Base-by-base conservation (phyloP, 2,797 vertebrate species). In the Aeoliscus strigatus region DNA sequence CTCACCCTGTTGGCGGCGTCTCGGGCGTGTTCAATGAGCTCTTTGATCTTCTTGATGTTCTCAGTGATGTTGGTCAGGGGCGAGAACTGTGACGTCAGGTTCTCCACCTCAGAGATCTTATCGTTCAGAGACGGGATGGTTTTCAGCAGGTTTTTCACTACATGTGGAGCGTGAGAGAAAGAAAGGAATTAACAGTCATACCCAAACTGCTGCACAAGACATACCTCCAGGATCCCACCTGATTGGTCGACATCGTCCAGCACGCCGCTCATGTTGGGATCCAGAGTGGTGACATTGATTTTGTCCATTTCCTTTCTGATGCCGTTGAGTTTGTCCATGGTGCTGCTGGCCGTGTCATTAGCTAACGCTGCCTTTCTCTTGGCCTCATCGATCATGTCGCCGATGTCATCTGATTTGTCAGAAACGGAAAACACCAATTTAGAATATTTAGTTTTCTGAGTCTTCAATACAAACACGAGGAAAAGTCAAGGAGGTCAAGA, bases 1-100 rank as follows among this genome's bases (percentile, higher is more conserved):
- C 87, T 60, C 49, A 98, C 96, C 92, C 88, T 93, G 70, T 94
- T 94, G 2, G 96, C 96, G 27, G 94, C 92, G 13, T 97, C 91
- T 26, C 96, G 88, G 3, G 96, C 94, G 45, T 93, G 88, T 61
- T 92, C 90, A 34, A 99, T 99, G 30, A 99, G 88, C 26, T 95
- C 92, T 69, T 96, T 91, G 52, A 99, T 91, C 40, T 87, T 92
- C 63, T 90, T 88, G 51, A 99, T 86, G 1, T 93, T 94, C 25
- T 92, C 90, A 6, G 94, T 89, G 51, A 98, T 89, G 65, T 94
- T 98, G 71, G 51, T 86, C 36, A 87, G 44, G 3, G 91, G 83
- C 29, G 88, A 60, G 8, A 94, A 60, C 62, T 93, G 80, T 6
- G 87, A 85, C 48, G 89, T 93, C 66, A 98, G 87, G 44, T 81